A percentile compares a stretch with the other conserved stretches of the same genome.
Evolutionary conservation across 1,140 invertebrate genomes (phyloP).

Genomic region (Macrostomum lignano): DNA sequence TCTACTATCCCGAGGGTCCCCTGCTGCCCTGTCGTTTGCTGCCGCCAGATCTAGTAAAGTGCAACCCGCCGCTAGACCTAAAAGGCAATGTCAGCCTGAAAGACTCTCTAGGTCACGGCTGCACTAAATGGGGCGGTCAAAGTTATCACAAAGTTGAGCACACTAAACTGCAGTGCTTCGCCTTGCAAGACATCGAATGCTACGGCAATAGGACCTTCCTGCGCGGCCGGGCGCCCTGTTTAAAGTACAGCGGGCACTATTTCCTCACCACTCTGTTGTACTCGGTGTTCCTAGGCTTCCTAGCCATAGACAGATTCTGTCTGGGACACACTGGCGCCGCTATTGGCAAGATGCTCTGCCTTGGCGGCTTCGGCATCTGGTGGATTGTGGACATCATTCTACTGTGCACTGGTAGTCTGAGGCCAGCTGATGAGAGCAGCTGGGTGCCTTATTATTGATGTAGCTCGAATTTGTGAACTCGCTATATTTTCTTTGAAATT

Average conservation of each 20-base stretch:
- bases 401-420: constrained; percentile 62
- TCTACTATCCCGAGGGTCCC: not conserved
- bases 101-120: constrained; percentile 47
- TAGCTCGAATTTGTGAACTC: too few relatives aligned
- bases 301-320: constrained; percentile 77
- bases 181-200: constrained; percentile 69
- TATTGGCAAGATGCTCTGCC: constrained; percentile 55
- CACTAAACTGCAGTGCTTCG: constrained; percentile 55
- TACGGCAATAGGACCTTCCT: constrained; percentile 51
- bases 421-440: constrained; percentile 83
- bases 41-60: constrained; percentile 60
- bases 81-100: constrained; percentile 60
- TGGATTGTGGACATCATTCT: constrained; percentile 90
- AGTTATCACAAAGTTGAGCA: constrained; percentile 65
- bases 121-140: constrained; percentile 66
- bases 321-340: constrained; percentile 56
- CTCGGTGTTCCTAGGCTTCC: constrained; percentile 72
- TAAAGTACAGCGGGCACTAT: constrained; percentile 66
- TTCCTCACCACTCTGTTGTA: constrained; percentile 86
- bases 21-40: constrained; percentile 30
- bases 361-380: constrained; percentile 86
- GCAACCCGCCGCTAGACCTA: constrained; percentile 58
- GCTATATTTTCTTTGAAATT: too few relatives aligned
- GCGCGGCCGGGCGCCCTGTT: constrained; percentile 57
- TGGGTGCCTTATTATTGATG: constrained; percentile 60